phyloP scores from a whole-genome alignment of 2,113 vertebrate species.

The Platysteira castanea region DNA sequence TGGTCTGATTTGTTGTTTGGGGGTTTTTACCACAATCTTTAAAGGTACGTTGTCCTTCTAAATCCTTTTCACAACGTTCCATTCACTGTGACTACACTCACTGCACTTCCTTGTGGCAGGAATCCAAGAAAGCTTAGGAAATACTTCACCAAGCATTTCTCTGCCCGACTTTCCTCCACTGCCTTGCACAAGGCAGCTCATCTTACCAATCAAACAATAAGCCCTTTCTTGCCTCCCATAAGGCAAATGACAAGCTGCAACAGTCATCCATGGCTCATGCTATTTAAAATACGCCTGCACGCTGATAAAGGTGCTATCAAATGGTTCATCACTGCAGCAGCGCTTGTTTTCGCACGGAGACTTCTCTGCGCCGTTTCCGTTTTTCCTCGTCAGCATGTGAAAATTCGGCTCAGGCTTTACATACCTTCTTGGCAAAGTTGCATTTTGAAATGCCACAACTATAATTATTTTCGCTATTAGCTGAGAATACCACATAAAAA shows the following conservation, averaged over 20 bases:
- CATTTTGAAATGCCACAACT: neutral
- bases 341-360: neutral
- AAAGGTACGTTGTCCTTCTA: neutral
- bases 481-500: neutral
- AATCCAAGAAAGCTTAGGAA: neutral
- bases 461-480: neutral
- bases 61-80: neutral
- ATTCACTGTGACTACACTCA: neutral
- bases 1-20: neutral
- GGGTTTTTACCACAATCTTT: neutral
- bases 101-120: conserved; percentile 23
- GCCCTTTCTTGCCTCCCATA: conserved; percentile 27
- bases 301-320: conserved; percentile 30
- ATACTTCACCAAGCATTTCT: neutral
- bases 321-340: neutral
- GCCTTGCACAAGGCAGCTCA: conserved; percentile 2
- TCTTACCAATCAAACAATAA: conserved; percentile 14
- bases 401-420: neutral
- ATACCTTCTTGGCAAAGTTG: neutral
- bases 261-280: neutral
- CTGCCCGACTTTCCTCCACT: neutral
- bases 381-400: conserved; percentile 25
- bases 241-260: neutral
- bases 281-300: neutral
- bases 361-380: neutral